A percentile compares a stretch with the other conserved stretches of the same genome.
Conservation (phyloP, 2,888 invertebrate genomes). For the Thecocarcelia acutangulata region DNA sequence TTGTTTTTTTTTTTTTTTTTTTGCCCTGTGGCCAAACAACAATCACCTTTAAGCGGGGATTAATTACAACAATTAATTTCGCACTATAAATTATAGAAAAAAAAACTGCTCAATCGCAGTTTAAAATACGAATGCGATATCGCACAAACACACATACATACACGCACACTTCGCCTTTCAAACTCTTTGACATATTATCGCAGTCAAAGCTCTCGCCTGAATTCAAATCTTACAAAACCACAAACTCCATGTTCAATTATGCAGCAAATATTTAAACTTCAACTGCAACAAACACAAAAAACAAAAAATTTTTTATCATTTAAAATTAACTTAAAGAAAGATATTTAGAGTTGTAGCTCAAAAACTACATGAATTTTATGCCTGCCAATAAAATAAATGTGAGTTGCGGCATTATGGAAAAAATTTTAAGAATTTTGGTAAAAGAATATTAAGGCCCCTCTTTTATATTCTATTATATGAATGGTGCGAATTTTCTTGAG, state of each 20-base stretch:
- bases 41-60: conserved; percentile 66
- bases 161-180: neutral
- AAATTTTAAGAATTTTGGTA: no score
- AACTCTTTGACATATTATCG: conserved; percentile 21
- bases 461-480: no score
- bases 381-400: no score
- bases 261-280: no score
- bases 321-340: no score
- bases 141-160: neutral
- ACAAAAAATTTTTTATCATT: no score
- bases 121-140: conserved; percentile 22
- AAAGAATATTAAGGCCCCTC: no score
- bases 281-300: no score
- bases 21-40: conserved; percentile 65
- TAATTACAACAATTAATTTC: conserved; percentile 70
- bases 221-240: neutral
- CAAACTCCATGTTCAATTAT: neutral
- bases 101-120: conserved; percentile 46
- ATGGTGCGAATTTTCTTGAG: no score
- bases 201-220: neutral
- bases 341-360: no score
- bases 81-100: conserved; percentile 38
- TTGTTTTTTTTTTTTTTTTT: neutral
- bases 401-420: no score
- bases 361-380: no score